Base-by-base conservation (phyloP, 1,140 invertebrate species). In the Rhysida immarginata region DNA sequence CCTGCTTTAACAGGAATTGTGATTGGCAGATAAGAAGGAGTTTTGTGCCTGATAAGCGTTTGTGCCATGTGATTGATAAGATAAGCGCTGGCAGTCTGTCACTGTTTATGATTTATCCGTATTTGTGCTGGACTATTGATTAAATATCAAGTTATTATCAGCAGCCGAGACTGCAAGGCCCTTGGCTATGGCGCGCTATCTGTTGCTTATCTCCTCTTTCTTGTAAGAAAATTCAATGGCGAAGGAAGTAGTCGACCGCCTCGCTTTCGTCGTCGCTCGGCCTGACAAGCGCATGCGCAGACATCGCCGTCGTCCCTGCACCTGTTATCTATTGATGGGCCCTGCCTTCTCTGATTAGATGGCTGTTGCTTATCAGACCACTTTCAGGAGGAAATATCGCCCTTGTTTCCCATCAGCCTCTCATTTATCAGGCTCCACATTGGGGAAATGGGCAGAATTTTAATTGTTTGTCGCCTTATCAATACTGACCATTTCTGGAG, bases 81-180 rank as follows among this genome's bases (percentile, higher is more conserved):
- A 46, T 46, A 11, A 46, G 44, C 5, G 8, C 21, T 18, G 5
- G 44, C 44, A 46, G 44, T 23, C 44, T 46, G 44, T 46, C 44
- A 46, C 44, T 11, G 18, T 41, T 20, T 5, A 46, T 46, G 44
- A 46, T 46, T 46, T 46, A 46, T 46, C 44, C 18, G 5, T 46
- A 46, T 46, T 46, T 46, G 44, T 46, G 44, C 44, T 46, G 5
- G 5, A 41, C 8, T 46, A 46, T 46, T 46, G 44, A 46, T 46
- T 46, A 46, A 20, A 20, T 46, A 41, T 46, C 44, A 20, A 20
- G 44, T 46, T 46, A 20, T 5, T 46, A 11, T 5, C 18, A 46
- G 44, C 44, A 13, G 16, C 21, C 20, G 44, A 3, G 44, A 8
- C 18, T 8, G 20, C 5, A 20, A 11, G 5, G 5, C 8, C 44